Evolutionary conservation across 1,140 invertebrate species (phyloP), one percentile per base, ranked within the genome.

Genomic region (Brachionus koreanus): DNA sequence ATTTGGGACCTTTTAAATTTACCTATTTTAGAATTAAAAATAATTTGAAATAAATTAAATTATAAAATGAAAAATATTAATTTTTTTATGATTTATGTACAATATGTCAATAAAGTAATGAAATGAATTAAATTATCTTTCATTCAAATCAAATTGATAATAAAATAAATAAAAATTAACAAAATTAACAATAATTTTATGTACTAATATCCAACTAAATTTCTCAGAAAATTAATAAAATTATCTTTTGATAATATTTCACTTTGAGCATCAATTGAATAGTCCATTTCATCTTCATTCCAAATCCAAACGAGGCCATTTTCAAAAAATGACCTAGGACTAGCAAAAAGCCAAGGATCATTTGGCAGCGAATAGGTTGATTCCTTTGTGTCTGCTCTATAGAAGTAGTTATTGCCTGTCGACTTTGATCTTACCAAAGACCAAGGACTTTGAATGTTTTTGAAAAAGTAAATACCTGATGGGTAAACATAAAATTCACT

Each of bases 401-500:
- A 65, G 42, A 39, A 82, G 19, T 82, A 82, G 7, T 82, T 67
- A 13, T 65, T 82, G 33, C 57, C 57, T 16, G 57, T 65, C 3
- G 57, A 67, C 43, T 82, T 82, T 7, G 46, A 61, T 35, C 19
- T 65, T 43, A 82, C 37, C n/a, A 82, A 33, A 46, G 79, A 65
- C 79, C 79, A 82, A 5, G 79, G 79, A 13, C 29, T 35, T 9
- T 79, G 46, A 7, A 79, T 61, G n/a, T 37, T 42, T 33, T 79
- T 79, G 25, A 79, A 42, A 19, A 79, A 79, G 35, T 39, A 57
- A 12, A 79, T 49, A 23, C 76, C 76, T 79, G 76, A 61, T 2
- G 76, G 61, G 65, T 82, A 65, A 29, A 69, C 25, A 42, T 69
- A 43, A 67, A 35, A 82, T 82, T 82, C 57, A 16, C 13, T 67